Conservation (phyloP, 1,140 invertebrate genomes). For the Vollenhovia emeryi region DNA sequence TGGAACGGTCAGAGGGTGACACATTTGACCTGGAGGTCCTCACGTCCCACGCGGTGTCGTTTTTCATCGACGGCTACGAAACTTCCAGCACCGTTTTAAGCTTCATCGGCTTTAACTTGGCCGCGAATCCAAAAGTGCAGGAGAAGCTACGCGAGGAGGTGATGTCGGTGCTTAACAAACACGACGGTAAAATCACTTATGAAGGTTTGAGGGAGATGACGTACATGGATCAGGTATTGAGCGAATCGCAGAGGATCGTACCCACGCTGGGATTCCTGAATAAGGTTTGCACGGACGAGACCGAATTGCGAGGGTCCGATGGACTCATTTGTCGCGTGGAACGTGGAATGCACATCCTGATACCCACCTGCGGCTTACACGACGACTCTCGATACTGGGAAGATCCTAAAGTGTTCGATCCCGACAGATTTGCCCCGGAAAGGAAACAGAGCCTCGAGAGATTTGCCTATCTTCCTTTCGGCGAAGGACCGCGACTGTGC, state of each 20-base stretch:
- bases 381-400: constrained; percentile 86
- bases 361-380: constrained; percentile 76
- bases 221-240: constrained; percentile 88
- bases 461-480: too few relatives aligned
- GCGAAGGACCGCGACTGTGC: too few relatives aligned
- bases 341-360: constrained; percentile 74
- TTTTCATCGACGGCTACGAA: constrained; percentile 90
- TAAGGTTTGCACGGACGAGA: constrained; percentile 61
- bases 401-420: constrained; percentile 88
- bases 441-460: constrained; percentile 68
- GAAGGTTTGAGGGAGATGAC: constrained; percentile 87
- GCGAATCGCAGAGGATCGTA: constrained; percentile 77
- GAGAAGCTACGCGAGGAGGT: constrained; percentile 87
- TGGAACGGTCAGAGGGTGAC: constrained; percentile 69
- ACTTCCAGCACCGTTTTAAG: constrained; percentile 88
- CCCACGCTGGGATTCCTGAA: constrained; percentile 51
- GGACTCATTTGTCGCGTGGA: constrained; percentile 59
- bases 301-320: constrained; percentile 55
- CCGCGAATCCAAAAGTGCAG: constrained; percentile 88
- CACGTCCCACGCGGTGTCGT: constrained; percentile 86
- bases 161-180: constrained; percentile 80
- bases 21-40: constrained; percentile 77
- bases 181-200: constrained; percentile 85
- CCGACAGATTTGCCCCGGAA: constrained; percentile 86
- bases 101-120: constrained; percentile 87